Percentiles rank a stretch among this genome's conserved stretches.
Evolutionary conservation across 2,888 invertebrate species (phyloP).

Genomic region (Tenthredo notha): DNA sequence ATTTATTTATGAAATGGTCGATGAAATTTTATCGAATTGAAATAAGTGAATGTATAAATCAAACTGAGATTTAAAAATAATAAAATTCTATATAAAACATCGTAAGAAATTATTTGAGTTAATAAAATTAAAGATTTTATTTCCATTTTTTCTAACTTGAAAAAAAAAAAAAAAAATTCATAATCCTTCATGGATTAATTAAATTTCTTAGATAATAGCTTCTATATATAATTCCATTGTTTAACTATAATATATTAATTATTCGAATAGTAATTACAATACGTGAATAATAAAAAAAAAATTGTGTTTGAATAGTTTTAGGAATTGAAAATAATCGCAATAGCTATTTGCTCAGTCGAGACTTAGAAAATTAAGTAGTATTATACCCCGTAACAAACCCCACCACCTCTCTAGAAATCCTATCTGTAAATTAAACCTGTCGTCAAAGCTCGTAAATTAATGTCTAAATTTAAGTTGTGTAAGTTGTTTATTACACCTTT

Average conservation of each 20-base stretch:
- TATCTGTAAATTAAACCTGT: neutral
- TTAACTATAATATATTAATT: too few relatives aligned
- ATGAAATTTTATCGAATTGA: neutral
- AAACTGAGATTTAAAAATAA: neutral
- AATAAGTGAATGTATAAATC: neutral
- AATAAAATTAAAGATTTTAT: too few relatives aligned
- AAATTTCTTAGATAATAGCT: too few relatives aligned
- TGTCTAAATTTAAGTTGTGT: neutral
- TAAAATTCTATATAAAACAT: neutral
- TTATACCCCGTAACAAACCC: neutral
- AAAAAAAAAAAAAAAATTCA: too few relatives aligned
- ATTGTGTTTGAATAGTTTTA: neutral
- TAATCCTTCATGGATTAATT: too few relatives aligned
- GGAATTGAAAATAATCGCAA: neutral
- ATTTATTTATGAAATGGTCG: neutral
- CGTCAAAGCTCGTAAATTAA: conserved; percentile 18
- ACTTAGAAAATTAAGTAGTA: neutral
- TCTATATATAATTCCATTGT: too few relatives aligned
- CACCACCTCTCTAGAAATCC: too few relatives aligned
- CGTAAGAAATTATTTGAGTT: too few relatives aligned
- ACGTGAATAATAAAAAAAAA: neutral
- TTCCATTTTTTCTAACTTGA: too few relatives aligned
- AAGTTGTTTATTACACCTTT: neutral
- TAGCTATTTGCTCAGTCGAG: neutral
- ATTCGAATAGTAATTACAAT: neutral